A percentile compares a stretch with the other conserved stretches of the same genome.
Evolutionary conservation across 2,113 vertebrate species (phyloP).

Genomic region (Periophthalmodon schlosseri): DNA sequence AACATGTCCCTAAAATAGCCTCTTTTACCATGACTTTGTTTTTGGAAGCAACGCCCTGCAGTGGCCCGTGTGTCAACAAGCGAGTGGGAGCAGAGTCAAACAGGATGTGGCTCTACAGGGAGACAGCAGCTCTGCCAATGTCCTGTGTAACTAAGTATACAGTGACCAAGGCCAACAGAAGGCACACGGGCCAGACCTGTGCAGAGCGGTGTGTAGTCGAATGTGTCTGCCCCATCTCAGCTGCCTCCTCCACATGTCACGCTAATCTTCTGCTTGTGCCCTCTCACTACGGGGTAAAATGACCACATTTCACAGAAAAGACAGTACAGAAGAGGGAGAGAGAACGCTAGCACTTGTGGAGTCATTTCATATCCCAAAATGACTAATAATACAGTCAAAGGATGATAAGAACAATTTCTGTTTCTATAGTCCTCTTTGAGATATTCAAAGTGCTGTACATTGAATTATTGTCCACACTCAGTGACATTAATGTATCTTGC

Average conservation of each 20-base stretch:
- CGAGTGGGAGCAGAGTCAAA: conserved; percentile 58
- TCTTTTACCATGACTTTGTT: conserved; percentile 50
- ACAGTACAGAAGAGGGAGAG: not conserved
- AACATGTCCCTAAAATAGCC: conserved; percentile 31
- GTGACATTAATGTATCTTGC: too few relatives aligned
- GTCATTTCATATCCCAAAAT: not conserved
- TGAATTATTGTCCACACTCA: too few relatives aligned
- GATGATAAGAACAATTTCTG: too few relatives aligned
- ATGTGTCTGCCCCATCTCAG: conserved; percentile 39
- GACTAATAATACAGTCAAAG: too few relatives aligned
- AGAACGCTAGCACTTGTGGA: not conserved
- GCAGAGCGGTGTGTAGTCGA: not conserved
- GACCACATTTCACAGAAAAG: not conserved
- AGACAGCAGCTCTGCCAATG: conserved; percentile 40
- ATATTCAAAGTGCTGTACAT: too few relatives aligned
- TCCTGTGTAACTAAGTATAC: conserved; percentile 54
- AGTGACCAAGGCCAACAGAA: conserved; percentile 39
- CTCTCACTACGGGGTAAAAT: not conserved
- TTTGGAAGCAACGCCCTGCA: conserved; percentile 58
- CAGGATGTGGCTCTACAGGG: conserved; percentile 66
- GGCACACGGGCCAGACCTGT: conserved; percentile 22
- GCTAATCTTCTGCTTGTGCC: conserved; percentile 28
- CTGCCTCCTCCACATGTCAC: conserved; percentile 36
- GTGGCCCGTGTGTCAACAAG: conserved; percentile 66
- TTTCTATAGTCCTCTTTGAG: too few relatives aligned